Percentiles rank a stretch among this genome's conserved stretches.
Conservation (phyloP, 2,113 vertebrate species). For the Bubo bubo region DNA sequence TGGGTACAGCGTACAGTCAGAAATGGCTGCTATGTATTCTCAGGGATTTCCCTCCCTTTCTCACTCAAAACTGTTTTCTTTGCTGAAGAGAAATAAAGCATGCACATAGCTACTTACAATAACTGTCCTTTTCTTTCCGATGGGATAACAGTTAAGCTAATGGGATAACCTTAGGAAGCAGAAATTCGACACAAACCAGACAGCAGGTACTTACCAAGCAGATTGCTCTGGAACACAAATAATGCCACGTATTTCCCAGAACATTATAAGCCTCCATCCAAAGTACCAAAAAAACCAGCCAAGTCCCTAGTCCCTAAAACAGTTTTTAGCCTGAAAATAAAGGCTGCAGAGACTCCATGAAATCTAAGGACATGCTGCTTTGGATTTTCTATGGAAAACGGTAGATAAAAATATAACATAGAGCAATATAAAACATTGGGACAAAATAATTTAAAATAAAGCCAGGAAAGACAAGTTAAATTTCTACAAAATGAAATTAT, state of each 20-base stretch:
- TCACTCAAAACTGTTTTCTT: not conserved
- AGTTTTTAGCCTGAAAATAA: not conserved
- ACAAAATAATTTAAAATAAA: not conserved
- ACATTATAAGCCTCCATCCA: not conserved
- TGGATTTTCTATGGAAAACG: not conserved
- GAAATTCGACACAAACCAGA: not conserved
- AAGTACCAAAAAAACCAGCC: not conserved
- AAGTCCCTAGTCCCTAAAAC: not conserved
- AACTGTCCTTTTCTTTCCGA: not conserved
- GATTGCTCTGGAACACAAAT: constrained; percentile 12
- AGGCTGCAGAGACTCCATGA: not conserved
- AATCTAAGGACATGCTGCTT: not conserved
- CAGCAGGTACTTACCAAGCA: not conserved
- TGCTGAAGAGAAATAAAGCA: not conserved
- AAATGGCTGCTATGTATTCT: not conserved
- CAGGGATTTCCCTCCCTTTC: not conserved
- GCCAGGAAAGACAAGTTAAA: not conserved
- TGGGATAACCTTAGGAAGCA: constrained; percentile 23
- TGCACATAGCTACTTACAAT: not conserved
- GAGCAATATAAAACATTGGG: not conserved
- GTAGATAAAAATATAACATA: not conserved
- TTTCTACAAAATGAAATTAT: not conserved
- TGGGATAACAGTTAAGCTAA: constrained; percentile 35
- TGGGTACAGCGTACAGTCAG: not conserved
- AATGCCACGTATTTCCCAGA: not conserved